Conservation (phyloP, 37 sponge, comb jelly and placozoan species). For the Halichondria panicea region DNA sequence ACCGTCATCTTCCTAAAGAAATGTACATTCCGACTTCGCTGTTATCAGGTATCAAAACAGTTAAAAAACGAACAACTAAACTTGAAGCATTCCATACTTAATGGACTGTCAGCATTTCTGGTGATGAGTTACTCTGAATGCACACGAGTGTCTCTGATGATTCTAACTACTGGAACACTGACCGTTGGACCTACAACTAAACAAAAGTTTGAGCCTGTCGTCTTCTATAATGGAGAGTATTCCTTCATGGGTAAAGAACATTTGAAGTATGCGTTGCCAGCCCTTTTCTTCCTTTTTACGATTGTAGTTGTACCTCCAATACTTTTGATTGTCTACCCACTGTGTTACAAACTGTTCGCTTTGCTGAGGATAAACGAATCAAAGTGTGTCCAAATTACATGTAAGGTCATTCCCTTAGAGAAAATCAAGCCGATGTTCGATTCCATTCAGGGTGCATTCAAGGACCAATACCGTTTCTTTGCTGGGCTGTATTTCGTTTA, state of each 20-base stretch:
- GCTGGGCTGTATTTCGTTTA: constrained; percentile 60
- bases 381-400: background rate
- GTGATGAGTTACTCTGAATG: constrained; percentile 29
- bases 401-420: background rate
- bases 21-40: no score
- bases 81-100: background rate
- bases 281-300: constrained; percentile 21
- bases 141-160: constrained; percentile 3
- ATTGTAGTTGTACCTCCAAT: constrained; percentile 16
- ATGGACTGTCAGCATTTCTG: constrained; percentile 35
- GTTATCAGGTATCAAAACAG: no score
- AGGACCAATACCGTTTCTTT: constrained; percentile 50
- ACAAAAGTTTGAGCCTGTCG: background rate
- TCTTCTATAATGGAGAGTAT: constrained; percentile 27
- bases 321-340: constrained; percentile 31
- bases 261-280: constrained; percentile 52
- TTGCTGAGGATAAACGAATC: constrained; percentile 12
- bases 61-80: background rate
- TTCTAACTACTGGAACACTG: no score
- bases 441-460: constrained; percentile 44
- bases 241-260: constrained; percentile 31
- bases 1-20: constrained; percentile 3
- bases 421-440: constrained; percentile 57
- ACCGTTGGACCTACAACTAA: background rate
- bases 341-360: constrained; percentile 4